Conservation (phyloP, 2,113 vertebrate genomes). For the Hydrolagus affinis region DNA sequence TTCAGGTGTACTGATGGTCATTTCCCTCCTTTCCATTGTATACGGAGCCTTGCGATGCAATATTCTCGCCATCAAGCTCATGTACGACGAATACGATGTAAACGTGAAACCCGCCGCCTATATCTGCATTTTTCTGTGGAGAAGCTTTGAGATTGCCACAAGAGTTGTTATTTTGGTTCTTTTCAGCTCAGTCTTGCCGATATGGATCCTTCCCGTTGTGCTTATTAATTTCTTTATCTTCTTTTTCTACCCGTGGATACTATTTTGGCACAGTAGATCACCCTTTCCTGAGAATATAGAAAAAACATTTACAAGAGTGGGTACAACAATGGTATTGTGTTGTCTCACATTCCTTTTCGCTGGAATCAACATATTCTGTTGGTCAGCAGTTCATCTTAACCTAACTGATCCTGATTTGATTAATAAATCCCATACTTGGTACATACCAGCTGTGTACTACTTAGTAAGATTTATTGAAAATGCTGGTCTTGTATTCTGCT, state of each 20-base stretch:
- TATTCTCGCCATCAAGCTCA: conserved; percentile 93
- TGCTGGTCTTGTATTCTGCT: conserved; percentile 73
- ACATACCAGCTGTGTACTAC: conserved; percentile 75
- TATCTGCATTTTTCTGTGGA: conserved; percentile 87
- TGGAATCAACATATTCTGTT: conserved; percentile 97
- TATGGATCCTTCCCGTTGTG: conserved; percentile 75
- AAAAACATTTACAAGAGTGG: conserved; percentile 78
- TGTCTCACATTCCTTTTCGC: conserved; percentile 89
- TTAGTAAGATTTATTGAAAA: conserved; percentile 84
- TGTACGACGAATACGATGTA: conserved; percentile 87
- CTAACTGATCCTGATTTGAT: conserved; percentile 84
- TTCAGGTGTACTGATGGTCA: conserved; percentile 78
- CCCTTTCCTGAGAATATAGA: conserved; percentile 92
- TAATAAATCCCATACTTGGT: conserved; percentile 88
- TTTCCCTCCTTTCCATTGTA: conserved; percentile 88
- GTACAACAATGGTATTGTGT: conserved; percentile 81
- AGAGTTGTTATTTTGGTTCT: conserved; percentile 82
- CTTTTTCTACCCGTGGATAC: conserved; percentile 81
- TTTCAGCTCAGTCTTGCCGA: conserved; percentile 82
- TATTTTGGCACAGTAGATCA: conserved; percentile 82
- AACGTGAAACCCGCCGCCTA: conserved; percentile 76
- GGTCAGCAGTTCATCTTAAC: conserved; percentile 87
- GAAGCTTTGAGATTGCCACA: conserved; percentile 88
- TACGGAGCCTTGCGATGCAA: conserved; percentile 94
- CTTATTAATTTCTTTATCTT: conserved; percentile 74